Base-by-base conservation (phyloP, 2,888 invertebrate species). In the Lathronympha strigana region DNA sequence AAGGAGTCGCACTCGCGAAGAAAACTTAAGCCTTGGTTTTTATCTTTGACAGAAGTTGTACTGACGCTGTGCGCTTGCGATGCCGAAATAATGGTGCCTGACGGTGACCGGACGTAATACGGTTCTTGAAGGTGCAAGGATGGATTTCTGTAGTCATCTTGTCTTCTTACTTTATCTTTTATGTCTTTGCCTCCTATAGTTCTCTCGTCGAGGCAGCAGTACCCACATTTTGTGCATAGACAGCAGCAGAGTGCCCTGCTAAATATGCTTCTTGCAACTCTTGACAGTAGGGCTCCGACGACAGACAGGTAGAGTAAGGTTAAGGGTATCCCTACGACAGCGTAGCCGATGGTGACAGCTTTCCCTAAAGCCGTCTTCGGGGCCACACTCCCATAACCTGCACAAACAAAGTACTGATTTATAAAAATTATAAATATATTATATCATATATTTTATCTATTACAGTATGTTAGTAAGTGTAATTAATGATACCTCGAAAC, bases 341-440 rank as follows among this genome's bases (percentile, higher is more conserved):
- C 97, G 86, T 97, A 97, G 17, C 95, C 95, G 88, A 97, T 95
- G n/a, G 98, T 98, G 1, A 98, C 96, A 38, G 97, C 95, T 85
- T 98, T 97, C 6, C 98, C 98, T 68, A 97, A 90, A n/a, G 96
- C 95, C 25, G 98, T 98, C 76, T 95, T 95, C 0, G 98, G 98
- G 0, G 98, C 96, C 61, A 98, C 96, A 85, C 97, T 98, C 63
- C 98, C 98, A 80, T 98, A 98, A 74, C 98, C 98, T 98, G 93
- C 0, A 89, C 92, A 75, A 71, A 71, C n/a, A 9, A 50, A 11
- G 11, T 49, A 3, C 21, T 17, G 8, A 17, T 9, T 17, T 50
- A 17, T 31, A 40, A 40, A n/a, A 40, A 5, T 40, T 40, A 17
- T 40, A 4, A 11, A 13, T 17, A 17, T n/a, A n/a, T n/a, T n/a